Evolutionary conservation across 2,888 invertebrate species (phyloP).

Genomic region (Peribatodes rhomboidaria): DNA sequence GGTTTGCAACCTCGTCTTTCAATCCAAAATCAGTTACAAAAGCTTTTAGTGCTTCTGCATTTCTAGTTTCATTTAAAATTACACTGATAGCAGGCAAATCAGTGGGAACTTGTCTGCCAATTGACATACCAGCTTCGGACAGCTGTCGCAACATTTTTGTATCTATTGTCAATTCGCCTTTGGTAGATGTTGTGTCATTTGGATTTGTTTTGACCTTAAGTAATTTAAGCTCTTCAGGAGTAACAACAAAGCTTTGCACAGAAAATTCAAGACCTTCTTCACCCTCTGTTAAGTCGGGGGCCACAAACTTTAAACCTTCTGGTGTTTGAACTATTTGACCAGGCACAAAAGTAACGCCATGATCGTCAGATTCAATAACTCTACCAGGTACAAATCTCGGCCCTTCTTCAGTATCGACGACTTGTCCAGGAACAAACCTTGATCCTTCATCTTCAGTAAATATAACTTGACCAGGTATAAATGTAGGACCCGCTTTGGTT

Average conservation of each 20-base stretch:
- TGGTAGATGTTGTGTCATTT: conserved; percentile 81
- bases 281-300: conserved; percentile 89
- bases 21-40: conserved; percentile 82
- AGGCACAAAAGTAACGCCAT: conserved; percentile 91
- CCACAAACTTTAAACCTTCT: conserved; percentile 89
- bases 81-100: conserved; percentile 88
- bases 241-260: conserved; percentile 89
- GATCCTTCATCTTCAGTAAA: conserved; percentile 87
- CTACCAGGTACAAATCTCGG: conserved; percentile 91
- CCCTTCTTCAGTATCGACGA: conserved; percentile 90
- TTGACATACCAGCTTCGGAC: conserved; percentile 89
- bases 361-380: conserved; percentile 90
- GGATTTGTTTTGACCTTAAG: conserved; percentile 83
- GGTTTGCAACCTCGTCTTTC: conserved; percentile 84
- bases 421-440: conserved; percentile 89
- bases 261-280: conserved; percentile 90
- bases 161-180: conserved; percentile 88
- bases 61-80: conserved; percentile 80
- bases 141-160: conserved; percentile 88
- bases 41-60: conserved; percentile 80
- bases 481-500: conserved; percentile 91
- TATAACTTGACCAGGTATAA: conserved; percentile 93
- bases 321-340: conserved; percentile 92
- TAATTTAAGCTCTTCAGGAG: conserved; percentile 82
- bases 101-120: conserved; percentile 88